Base-by-base conservation (phyloP, 2,797 vertebrate genomes). In the Fistularia tabacaria region DNA sequence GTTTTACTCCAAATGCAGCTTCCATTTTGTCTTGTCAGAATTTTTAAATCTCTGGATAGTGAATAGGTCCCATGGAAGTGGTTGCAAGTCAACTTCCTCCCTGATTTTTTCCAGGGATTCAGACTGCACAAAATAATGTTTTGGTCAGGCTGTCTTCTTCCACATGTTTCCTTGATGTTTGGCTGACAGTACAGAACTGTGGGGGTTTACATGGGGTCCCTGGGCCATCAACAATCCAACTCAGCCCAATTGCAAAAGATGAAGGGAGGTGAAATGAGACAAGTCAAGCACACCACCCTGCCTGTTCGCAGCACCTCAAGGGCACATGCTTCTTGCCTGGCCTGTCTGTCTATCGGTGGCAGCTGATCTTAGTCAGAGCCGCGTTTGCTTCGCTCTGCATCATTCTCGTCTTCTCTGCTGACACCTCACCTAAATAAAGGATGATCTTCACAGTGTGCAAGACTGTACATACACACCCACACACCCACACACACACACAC, bases 331-430 rank as follows among this genome's bases (percentile, higher is more conserved):
- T 63, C 50, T 57, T 76, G 51, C 50, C 54, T 52, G 64, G 59
- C 38, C 64, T 65, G 74, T 36, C 74, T 73, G 79, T 78, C 79
- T 77, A 41, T 75, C 50, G 70, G 65, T 78, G 75, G 71, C 72
- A 80, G 79, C 71, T 81, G 77, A 83, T 80, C 49, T 74, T 63
- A 79, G 59, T 68, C 65, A 54, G 76, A 73, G 63, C 68, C 67
- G 57, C 60, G 61, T 73, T 53, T 68, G 66, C 67, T 51, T 76
- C 66, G 71, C 57, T 73, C 41, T 51, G 64, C 62, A 69, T 68
- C 62, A 49, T 52, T 59, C 66, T 69, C 64, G 63, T 74, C 59
- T 56, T 61, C 45, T 69, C 56, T 72, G 82, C 83, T 83, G 81
- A 85, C 73, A 55, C 58, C 57, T 75, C 81, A 85, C 44, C 74